Conservation (phyloP, 2,797 vertebrate species). For the Cuniculus paca region DNA sequence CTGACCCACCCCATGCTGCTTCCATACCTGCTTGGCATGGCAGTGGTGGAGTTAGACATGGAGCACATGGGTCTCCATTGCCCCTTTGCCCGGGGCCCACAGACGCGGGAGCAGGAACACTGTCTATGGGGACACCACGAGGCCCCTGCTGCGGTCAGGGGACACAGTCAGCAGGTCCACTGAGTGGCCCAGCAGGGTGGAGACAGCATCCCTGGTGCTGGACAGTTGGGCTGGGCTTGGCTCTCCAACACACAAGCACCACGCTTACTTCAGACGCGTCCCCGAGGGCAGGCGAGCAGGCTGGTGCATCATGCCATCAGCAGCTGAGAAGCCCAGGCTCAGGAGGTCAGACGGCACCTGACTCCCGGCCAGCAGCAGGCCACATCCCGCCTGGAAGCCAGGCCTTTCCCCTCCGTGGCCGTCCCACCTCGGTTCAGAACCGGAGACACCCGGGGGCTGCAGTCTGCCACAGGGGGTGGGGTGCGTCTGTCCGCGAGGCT, state of each 20-base stretch:
- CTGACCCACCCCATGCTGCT: background rate
- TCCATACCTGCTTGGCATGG: background rate
- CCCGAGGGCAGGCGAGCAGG: too few species aligned
- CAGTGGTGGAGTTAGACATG: background rate
- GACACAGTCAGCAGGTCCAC: background rate
- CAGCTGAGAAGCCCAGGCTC: background rate
- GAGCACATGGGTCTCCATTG: background rate
- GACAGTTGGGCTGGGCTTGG: background rate
- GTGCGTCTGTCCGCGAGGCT: conserved; percentile 43
- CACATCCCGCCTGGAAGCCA: background rate
- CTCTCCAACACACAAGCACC: too few species aligned
- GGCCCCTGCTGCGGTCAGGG: background rate
- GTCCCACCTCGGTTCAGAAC: background rate
- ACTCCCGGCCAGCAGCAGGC: background rate
- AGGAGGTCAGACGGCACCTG: background rate
- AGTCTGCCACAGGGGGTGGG: conserved; percentile 46
- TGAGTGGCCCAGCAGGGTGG: background rate
- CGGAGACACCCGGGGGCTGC: background rate
- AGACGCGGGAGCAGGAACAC: background rate
- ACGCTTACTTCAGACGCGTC: background rate
- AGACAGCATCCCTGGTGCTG: background rate
- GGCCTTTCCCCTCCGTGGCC: background rate
- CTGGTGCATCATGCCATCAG: background rate
- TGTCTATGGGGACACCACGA: background rate
- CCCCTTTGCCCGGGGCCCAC: background rate